Evolutionary conservation across 2,888 invertebrate species (phyloP), one percentile per base, ranked within the genome.

Genomic region (Corbicula japonica): DNA sequence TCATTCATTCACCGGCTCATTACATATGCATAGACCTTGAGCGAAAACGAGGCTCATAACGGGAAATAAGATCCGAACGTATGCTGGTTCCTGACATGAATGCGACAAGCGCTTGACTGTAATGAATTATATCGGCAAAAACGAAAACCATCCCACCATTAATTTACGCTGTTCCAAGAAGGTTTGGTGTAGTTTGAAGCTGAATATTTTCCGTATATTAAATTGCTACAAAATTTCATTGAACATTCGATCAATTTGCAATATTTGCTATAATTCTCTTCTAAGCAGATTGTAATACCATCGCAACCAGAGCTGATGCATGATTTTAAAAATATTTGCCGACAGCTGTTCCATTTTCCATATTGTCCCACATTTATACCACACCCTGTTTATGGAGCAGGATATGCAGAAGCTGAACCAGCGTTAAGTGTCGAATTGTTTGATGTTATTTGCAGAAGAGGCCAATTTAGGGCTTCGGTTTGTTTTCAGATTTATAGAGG

Each of bases 331-430:
- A n/a, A n/a, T n/a, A n/a, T 58, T 58, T 69, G 50, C 46, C 63
- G 72, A 58, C 69, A 30, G 84, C 86, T 84, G 73, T 86, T 85
- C 73, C 74, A 32, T 69, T 71, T 52, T 71, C 66, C 38, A 34
- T 76, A 48, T 15, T 41, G 70, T 44, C 74, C 69, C 83, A 72
- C 74, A 48, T 58, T 41, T 75, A 77, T 65, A 83, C 83, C 83
- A 83, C 83, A 83, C 83, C 83, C 83, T 83, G 80, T 80, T 80
- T 83, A 75, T 75, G 62, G 58, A 62, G 58, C 74, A 75, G 73
- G 78, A 68, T 70, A 74, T 75, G 70, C 70, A 76, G 82, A 75
- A 71, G 75, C 78, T 75, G 78, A 60, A 63, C 60, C 46, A 44
- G 46, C 60, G 63, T 60, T 54, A 60, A 69, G 71, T 46, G 69